Base-by-base conservation (phyloP, 2,113 vertebrate species). In the Sminthopsis crassicaudata region DNA sequence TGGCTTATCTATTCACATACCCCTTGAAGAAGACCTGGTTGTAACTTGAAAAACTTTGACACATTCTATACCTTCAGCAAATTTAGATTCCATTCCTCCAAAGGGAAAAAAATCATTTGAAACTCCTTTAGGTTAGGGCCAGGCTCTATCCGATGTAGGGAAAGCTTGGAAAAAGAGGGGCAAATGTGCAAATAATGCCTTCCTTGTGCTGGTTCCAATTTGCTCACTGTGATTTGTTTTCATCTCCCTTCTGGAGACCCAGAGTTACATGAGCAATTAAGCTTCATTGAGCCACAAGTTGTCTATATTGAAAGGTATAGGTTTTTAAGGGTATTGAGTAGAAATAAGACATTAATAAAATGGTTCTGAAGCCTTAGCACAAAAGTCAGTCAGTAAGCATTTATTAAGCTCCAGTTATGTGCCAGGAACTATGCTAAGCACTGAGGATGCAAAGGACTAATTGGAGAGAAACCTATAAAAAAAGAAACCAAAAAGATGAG, bases 21-120 rank as follows among this genome's bases (percentile, higher is more conserved):
- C 8, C 10, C 94, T 93, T 97, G 48, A 26, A 42, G 93, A 88
- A 42, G 27, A 91, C 96, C 93, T 90, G 12, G 55, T 95, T 95
- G 46, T 89, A 84, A 3, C 57, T 25, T 94, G 57, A 94, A 96
- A 96, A 96, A 94, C 96, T 27, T 46, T 42, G 36, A 7, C n/a
- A 42, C 42, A 84, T 84, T 42, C 67, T 42, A 22, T 42, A 84
- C 50, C 54, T 51, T 96, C 27, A 30, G 19, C n/a, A 22, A 8
- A 19, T 84, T 84, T 42, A 19, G 12, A 42, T 84, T 84, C 67
- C 2, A 2, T 0, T 42, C 16, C 19, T 84, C 67, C 67, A 84
- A 42, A 84, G n/a, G n/a, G 42, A 84, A 84, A 84, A 84, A 22
- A 42, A 8, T 84, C 67, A 42, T 84, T 42, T n/a, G 19, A 19